Conservation (phyloP, 2,113 vertebrate species). For the Pachypanchax playfairii region DNA sequence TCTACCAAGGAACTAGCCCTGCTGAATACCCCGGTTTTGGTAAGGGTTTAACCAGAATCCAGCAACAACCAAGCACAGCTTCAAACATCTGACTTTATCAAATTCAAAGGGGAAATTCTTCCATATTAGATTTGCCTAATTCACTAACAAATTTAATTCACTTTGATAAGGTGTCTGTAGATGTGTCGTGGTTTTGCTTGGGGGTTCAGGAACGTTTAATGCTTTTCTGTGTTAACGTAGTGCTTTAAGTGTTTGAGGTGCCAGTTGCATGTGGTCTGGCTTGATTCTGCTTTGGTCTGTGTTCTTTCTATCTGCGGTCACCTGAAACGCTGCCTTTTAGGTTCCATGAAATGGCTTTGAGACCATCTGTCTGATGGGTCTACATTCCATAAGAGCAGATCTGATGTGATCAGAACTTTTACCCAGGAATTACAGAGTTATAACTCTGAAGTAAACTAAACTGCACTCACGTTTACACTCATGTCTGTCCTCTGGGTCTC, state of each 20-base stretch:
- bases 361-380: slow-evolving; percentile 2
- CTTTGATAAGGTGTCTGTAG: not conserved
- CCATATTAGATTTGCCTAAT: not conserved
- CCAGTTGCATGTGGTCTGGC: slow-evolving; percentile 63
- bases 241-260: slow-evolving; percentile 43
- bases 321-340: slow-evolving; percentile 64
- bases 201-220: slow-evolving; percentile 21
- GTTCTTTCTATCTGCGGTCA: slow-evolving; percentile 69
- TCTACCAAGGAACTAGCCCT: slow-evolving; percentile 91
- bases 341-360: slow-evolving; percentile 72
- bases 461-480: no score
- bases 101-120: not conserved
- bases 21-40: slow-evolving; percentile 92
- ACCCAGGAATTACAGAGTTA: not conserved
- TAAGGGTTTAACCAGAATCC: slow-evolving; percentile 72
- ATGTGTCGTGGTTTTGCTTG: slow-evolving; percentile 57
- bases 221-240: slow-evolving; percentile 37
- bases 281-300: slow-evolving; percentile 65
- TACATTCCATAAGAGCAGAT: slow-evolving; percentile 3
- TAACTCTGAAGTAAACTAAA: not conserved
- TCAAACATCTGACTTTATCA: not conserved
- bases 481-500: no score
- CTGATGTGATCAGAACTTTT: not conserved
- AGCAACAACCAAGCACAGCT: slow-evolving; percentile 47
- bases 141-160: not conserved